Evolutionary conservation across 35 echinoderm and acorn worm species (phyloP).

Genomic region (Strongylocentrotus purpuratus): DNA sequence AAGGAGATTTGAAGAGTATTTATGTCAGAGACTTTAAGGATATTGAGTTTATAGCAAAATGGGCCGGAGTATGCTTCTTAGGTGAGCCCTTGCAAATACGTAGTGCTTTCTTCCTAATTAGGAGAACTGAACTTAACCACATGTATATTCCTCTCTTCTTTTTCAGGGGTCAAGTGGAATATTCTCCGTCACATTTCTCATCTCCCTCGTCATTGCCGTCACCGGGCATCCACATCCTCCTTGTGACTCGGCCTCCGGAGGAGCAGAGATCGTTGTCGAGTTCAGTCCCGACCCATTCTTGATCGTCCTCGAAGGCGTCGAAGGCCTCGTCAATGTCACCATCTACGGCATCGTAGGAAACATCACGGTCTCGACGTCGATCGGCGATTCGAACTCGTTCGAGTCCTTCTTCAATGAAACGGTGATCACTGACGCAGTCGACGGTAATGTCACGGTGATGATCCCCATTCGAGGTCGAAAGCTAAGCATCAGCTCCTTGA

Average conservation of each 20-base stretch:
- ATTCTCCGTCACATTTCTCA: neutral
- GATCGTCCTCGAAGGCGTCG: neutral
- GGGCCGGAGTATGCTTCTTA: too few relatives aligned
- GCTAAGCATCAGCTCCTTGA: neutral
- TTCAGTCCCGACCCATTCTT: neutral
- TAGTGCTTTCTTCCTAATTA: too few relatives aligned
- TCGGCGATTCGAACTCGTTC: neutral
- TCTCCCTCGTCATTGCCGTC: neutral
- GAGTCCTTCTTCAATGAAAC: conserved; percentile 17
- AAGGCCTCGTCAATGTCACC: neutral
- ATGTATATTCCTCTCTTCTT: neutral
- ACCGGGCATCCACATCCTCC: conserved; percentile 15
- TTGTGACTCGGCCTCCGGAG: neutral
- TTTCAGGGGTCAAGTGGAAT: neutral
- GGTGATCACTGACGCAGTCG: neutral
- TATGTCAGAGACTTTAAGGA: too few relatives aligned
- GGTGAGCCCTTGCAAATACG: too few relatives aligned
- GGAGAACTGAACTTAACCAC: too few relatives aligned
- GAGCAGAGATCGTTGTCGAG: conserved; percentile 28
- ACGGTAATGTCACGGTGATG: neutral
- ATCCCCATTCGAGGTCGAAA: conserved; percentile 18
- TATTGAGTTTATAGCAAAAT: too few relatives aligned
- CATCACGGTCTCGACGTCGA: neutral
- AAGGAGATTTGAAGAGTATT: too few relatives aligned
- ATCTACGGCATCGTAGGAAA: conserved; percentile 18